phyloP scores from a whole-genome alignment of 23 tunicate genomes.

The Trididemnum clinides region DNA sequence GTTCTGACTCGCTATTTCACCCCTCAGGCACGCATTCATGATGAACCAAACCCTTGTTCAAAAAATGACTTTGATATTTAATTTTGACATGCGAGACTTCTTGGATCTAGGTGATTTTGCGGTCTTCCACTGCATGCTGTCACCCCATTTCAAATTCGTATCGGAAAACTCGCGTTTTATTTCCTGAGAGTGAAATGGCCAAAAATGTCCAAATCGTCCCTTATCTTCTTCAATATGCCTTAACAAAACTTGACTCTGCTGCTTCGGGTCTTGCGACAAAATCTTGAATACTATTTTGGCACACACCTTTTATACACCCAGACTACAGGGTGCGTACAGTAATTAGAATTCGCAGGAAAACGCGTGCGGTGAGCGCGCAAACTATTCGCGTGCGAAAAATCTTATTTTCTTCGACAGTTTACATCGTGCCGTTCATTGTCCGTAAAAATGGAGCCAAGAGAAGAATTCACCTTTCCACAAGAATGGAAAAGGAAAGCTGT shows the following conservation, averaged over 20 bases:
- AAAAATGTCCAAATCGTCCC: too few relatives aligned
- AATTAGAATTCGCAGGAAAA: too few relatives aligned
- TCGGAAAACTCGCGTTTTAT: constrained; percentile 7
- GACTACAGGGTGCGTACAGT: too few relatives aligned
- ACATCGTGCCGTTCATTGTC: too few relatives aligned
- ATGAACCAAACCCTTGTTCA: constrained; percentile 1
- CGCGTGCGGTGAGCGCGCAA: too few relatives aligned
- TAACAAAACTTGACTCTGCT: not conserved
- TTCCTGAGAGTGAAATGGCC: not conserved
- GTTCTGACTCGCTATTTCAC: constrained; percentile 4
- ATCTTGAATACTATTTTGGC: not conserved
- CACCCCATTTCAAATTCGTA: not conserved
- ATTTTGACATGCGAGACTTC: constrained; percentile 20
- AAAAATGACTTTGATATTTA: not conserved
- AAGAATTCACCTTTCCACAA: too few relatives aligned
- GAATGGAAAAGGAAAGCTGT: too few relatives aligned
- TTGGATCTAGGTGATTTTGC: constrained; percentile 2
- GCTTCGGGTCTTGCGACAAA: not conserved
- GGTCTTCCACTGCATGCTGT: constrained; percentile 21
- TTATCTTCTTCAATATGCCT: not conserved
- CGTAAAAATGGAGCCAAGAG: too few relatives aligned
- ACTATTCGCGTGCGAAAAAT: too few relatives aligned
- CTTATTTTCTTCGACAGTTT: too few relatives aligned
- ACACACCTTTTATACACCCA: constrained; percentile 21
- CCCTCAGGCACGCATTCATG: not conserved